Evolutionary conservation across 2,113 vertebrate species (phyloP).

Genomic region (Gallinago media): DNA sequence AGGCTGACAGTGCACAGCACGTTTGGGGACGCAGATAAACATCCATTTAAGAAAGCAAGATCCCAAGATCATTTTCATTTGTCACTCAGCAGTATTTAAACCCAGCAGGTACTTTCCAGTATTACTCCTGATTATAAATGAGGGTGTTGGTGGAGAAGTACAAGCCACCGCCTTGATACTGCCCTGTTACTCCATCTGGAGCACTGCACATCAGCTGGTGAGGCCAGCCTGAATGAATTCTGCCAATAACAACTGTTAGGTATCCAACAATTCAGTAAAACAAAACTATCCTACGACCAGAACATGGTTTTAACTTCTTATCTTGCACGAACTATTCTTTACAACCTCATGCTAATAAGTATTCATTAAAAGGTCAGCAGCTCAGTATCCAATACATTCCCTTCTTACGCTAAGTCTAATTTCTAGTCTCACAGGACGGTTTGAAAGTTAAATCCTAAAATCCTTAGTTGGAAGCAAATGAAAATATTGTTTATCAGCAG

Average conservation of each 20-base stretch:
- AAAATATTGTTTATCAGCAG: not conserved
- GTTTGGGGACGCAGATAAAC: not conserved
- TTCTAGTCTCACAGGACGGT: not conserved
- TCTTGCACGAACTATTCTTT: not conserved
- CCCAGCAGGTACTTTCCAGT: not conserved
- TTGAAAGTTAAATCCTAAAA: not conserved
- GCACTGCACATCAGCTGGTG: not conserved
- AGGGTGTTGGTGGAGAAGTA: not conserved
- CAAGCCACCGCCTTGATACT: not conserved
- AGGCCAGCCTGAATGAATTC: not conserved
- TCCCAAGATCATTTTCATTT: not conserved
- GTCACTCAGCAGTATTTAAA: not conserved
- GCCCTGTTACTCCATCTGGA: not conserved
- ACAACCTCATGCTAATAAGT: not conserved
- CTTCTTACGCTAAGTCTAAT: not conserved
- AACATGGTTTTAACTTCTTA: not conserved
- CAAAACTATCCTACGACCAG: not conserved
- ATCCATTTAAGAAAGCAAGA: constrained; percentile 20
- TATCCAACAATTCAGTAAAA: not conserved
- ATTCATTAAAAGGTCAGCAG: not conserved
- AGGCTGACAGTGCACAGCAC: not conserved
- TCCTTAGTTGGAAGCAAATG: not conserved
- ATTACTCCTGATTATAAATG: not conserved
- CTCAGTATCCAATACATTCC: not conserved
- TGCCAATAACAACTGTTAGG: not conserved